Conservation (phyloP, 2,113 vertebrate species). For the Polyodon spathula region DNA sequence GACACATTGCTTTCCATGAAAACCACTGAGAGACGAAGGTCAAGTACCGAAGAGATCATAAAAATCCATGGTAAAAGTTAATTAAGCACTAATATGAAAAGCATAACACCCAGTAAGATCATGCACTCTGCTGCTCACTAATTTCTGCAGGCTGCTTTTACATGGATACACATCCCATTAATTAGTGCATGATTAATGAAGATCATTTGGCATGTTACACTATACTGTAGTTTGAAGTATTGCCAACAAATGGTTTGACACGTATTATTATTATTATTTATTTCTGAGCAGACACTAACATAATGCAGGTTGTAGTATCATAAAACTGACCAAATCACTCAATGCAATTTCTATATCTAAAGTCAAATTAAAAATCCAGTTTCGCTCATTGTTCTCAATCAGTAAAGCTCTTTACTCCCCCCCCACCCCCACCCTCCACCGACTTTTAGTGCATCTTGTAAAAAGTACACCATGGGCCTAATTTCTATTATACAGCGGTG, state of each 20-base stretch:
- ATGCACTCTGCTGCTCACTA: neutral
- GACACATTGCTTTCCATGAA: constrained; percentile 9
- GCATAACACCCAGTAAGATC: neutral
- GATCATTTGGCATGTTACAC: constrained; percentile 33
- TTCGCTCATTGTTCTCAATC: too few relatives aligned
- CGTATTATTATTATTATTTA: too few relatives aligned
- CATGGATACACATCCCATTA: constrained; percentile 9
- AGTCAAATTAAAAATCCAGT: too few relatives aligned
- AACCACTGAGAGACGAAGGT: constrained; percentile 19
- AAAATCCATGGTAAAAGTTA: constrained; percentile 17
- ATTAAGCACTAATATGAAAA: constrained; percentile 13
- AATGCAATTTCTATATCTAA: too few relatives aligned
- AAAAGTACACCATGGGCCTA: too few relatives aligned
- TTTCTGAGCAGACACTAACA: neutral
- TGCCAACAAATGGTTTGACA: constrained; percentile 5
- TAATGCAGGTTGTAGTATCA: too few relatives aligned
- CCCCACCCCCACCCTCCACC: too few relatives aligned
- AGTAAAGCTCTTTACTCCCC: too few relatives aligned
- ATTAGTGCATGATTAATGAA: constrained; percentile 41
- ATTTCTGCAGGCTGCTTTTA: constrained; percentile 6
- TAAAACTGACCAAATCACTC: too few relatives aligned
- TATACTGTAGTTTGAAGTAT: constrained; percentile 13
- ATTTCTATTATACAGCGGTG: too few relatives aligned
- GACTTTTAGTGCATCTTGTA: too few relatives aligned
- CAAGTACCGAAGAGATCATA: constrained; percentile 19